phyloP scores from a whole-genome alignment of 2,888 invertebrate genomes.

The Drosophila differens region DNA sequence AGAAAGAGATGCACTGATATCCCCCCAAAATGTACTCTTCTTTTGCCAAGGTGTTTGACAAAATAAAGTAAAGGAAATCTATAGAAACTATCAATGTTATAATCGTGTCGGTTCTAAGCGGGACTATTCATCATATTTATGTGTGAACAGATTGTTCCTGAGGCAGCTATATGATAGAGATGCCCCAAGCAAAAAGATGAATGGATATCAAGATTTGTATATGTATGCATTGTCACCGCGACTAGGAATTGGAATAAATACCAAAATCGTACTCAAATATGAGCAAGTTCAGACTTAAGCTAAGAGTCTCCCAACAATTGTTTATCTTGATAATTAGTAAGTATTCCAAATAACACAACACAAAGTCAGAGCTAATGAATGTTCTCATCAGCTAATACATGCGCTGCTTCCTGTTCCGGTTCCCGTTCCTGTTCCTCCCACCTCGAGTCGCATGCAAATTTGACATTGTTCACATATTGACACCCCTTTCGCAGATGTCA shows the following conservation, averaged over 20 bases:
- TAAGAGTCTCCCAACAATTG: slow-evolving; percentile 9
- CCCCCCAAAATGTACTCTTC: neutral
- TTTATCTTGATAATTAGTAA: slow-evolving; percentile 42
- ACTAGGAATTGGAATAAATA: too few species aligned
- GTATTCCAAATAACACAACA: slow-evolving; percentile 19
- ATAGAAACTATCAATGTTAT: neutral
- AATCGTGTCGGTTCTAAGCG: neutral
- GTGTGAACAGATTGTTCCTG: too few species aligned
- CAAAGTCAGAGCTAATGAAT: slow-evolving; percentile 60
- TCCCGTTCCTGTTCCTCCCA: neutral
- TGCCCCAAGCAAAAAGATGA: neutral
- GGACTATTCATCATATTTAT: neutral
- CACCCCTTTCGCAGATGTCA: slow-evolving; percentile 33
- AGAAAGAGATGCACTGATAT: slow-evolving; percentile 45
- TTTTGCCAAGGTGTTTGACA: neutral
- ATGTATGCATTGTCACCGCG: too few species aligned
- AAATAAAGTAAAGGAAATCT: neutral
- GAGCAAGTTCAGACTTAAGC: slow-evolving; percentile 1
- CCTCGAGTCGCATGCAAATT: slow-evolving; percentile 54
- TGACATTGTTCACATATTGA: slow-evolving; percentile 58
- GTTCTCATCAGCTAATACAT: slow-evolving; percentile 15
- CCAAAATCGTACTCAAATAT: too few species aligned
- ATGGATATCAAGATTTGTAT: too few species aligned
- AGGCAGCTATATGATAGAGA: too few species aligned
- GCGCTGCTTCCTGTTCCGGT: slow-evolving; percentile 11